Base-by-base conservation (phyloP, 2,888 invertebrate species). In the Trachelus iudaicus region DNA sequence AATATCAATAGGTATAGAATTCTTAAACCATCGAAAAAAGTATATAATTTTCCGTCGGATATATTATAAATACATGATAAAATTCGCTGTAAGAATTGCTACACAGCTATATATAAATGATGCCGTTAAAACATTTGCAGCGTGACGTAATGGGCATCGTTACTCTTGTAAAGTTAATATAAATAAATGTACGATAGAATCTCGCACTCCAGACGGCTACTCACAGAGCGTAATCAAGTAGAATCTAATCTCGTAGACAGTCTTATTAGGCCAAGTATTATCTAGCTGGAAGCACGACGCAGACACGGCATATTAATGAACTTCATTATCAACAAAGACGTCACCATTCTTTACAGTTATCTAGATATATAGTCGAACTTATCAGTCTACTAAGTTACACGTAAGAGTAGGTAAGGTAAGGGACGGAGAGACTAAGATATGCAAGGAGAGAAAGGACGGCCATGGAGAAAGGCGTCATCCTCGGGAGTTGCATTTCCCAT, bases 401-500 rank as follows among this genome's bases (percentile, higher is more conserved):
- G 56, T 56, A 56, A 56, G 56, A 9, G 9, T 56, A 56, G 23
- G 23, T 23, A 56, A 23, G 56, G 74, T 34, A 69, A 33, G 77
- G 80, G 78, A 79, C 79, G 69, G 69, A 75, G 73, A 69, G 69
- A 73, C 56, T 56, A 23, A 56, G 2, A 56, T 56, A 56, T 56
- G 56, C 30, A 77, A 75, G 40, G 77, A 79, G 73, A 78, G 75
- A 71, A 33, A 34, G 69, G 76, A 73, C 76, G 73, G 79, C 80
- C 77, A 78, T 76, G 77, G 80, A 73, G 76, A 80, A 77, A 80
- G 79, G 76, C 73, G 76, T 79, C 80, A 69, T 35, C 75, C 69
- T 40, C 76, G 76, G 76, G 76, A 77, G 80, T 76, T 79, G 76
- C 80, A 81, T 80, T 78, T 82, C 81, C 75, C 74, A 84, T 33